Conservation (phyloP, 2,113 vertebrate genomes). For the Speoplatyrhinus poulsoni region DNA sequence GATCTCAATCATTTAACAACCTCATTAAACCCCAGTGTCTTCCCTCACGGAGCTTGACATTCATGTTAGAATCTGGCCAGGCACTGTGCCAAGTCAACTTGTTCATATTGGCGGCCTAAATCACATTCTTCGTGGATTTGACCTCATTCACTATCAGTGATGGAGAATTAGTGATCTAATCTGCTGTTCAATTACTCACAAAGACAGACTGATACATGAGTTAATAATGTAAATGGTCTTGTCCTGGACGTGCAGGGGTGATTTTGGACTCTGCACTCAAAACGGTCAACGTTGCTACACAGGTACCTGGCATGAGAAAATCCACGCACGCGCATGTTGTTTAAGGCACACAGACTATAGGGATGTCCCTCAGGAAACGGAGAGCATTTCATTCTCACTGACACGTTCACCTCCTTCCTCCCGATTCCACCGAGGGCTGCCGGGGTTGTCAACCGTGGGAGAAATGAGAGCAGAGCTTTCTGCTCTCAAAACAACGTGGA, state of each 20-base stretch:
- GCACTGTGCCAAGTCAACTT: constrained; percentile 24
- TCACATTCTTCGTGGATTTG: constrained; percentile 35
- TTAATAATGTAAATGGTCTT: constrained; percentile 31
- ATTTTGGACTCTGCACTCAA: constrained; percentile 42
- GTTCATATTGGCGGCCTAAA: constrained; percentile 24
- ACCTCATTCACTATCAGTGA: constrained; percentile 36
- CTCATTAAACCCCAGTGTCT: constrained; percentile 32
- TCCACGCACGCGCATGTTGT: constrained; percentile 46
- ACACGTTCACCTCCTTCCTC: constrained; percentile 69
- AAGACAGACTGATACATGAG: constrained; percentile 45
- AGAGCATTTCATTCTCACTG: constrained; percentile 71
- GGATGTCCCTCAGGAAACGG: constrained; percentile 62
- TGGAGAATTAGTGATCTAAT: constrained; percentile 41
- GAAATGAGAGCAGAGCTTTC: constrained; percentile 65
- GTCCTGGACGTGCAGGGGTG: not conserved
- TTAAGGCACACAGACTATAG: constrained; percentile 55
- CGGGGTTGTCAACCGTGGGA: constrained; percentile 62
- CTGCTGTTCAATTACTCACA: constrained; percentile 42
- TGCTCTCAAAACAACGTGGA: constrained; percentile 59
- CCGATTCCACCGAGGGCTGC: constrained; percentile 56
- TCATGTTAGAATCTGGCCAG: constrained; percentile 33
- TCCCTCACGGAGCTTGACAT: constrained; percentile 26
- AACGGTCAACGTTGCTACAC: constrained; percentile 34
- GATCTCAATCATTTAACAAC: constrained; percentile 45
- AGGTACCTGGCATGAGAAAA: constrained; percentile 25